Percentiles rank a stretch among this genome's conserved stretches.
phyloP scores from a whole-genome alignment of 2,888 invertebrate genomes.

The Philonicus albiceps region DNA sequence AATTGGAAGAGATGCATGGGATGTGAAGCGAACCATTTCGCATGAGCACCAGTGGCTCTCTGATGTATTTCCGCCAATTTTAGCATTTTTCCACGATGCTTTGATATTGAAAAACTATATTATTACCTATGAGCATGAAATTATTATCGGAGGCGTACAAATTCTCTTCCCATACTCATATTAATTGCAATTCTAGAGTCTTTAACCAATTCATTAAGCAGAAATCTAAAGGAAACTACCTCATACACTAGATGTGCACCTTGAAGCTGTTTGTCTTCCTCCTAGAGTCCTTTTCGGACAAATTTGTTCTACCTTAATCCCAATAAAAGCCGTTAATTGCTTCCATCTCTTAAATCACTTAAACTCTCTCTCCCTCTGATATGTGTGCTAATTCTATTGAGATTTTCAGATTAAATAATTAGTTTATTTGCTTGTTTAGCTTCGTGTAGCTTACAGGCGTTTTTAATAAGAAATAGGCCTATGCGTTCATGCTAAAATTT shows the following conservation, averaged over 20 bases:
- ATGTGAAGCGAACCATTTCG: background rate
- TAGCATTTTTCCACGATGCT: background rate
- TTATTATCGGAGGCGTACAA: too few species aligned
- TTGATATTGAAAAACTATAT: background rate
- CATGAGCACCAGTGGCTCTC: background rate
- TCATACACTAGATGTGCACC: background rate
- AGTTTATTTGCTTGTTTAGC: background rate
- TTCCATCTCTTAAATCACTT: background rate
- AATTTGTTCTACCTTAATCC: constrained; percentile 20
- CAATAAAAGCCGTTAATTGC: background rate
- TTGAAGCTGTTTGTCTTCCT: constrained; percentile 23
- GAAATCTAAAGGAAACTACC: background rate
- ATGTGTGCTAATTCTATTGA: constrained; percentile 7
- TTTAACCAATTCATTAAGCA: constrained; percentile 4
- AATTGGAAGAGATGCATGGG: background rate
- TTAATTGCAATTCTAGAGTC: background rate
- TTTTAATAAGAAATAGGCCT: background rate
- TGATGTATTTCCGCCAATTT: constrained; percentile 22
- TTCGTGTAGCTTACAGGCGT: background rate
- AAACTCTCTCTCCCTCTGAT: background rate
- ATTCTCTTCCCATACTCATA: background rate
- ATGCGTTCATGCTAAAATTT: background rate
- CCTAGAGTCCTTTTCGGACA: background rate
- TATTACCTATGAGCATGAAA: too few species aligned
- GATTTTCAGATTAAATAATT: constrained; percentile 18